Evolutionary conservation across 1,140 invertebrate species (phyloP), one percentile per base, ranked within the genome.

Genomic region (Hycleus phaleratus): DNA sequence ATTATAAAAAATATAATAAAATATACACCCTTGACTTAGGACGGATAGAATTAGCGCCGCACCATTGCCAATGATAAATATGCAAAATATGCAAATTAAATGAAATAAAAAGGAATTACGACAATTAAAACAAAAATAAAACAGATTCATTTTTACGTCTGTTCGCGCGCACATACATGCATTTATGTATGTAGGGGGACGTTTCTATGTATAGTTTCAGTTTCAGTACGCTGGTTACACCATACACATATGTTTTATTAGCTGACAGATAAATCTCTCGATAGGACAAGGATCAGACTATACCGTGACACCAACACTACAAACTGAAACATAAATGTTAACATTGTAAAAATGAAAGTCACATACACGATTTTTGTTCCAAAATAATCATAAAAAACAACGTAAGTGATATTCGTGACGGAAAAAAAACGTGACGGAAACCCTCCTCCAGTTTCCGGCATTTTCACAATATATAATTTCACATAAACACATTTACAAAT

Each of bases 221-320:
- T 32, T 32, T 32, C 32, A 32, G 32, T 32, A 32, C 32, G 32
- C 7, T 32, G 32, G 32, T 32, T 32, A 32, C 32, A 32, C 4
- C 32, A 32, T 51, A 42, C 49, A 53, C 51, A 53, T 53, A 45
- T 53, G 51, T 53, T 53, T 53, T 53, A 53, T 53, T 53, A 53
- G 51, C 51, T 53, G 51, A 45, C 51, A 53, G 42, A 53, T 53
- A 53, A 53, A 53, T 53, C 51, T 46, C 32, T 32, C 32, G 38
- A 52, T 52, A 43, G 11, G 24, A 53, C 42, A 46, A 46, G 43
- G 51, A 53, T 46, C 42, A 32, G 25, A 11, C 18, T 46, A 46
- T 46, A 45, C 42, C n/a, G 42, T 11, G 46, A 45, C 32, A 53
- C 12, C 43, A 53, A 45, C 11, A 53, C 44, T 53, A 9, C 46